Conservation (phyloP, 2,797 vertebrate species). For the Sebastolobus altivelis region DNA sequence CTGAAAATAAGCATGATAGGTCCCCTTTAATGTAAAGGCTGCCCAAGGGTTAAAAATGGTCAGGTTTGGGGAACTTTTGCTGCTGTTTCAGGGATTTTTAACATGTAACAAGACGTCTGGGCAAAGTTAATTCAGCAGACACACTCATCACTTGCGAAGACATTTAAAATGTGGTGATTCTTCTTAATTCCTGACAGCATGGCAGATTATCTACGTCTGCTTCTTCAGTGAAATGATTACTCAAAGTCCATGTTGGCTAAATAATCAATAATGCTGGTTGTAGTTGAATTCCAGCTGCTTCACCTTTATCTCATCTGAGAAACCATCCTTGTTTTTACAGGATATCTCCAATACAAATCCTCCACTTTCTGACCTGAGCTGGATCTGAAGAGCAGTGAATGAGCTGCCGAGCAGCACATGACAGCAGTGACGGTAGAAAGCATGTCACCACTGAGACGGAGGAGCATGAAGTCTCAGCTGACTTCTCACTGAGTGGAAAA, state of each 20-base stretch:
- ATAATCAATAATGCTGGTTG: constrained; percentile 20
- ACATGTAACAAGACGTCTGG: neutral
- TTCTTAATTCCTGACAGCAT: neutral
- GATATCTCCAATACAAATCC: neutral
- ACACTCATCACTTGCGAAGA: neutral
- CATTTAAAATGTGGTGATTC: neutral
- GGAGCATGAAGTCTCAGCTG: constrained; percentile 68
- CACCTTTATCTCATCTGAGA: neutral
- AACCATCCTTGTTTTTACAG: neutral
- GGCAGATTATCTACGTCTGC: neutral
- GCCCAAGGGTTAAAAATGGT: neutral
- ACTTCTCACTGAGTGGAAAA: constrained; percentile 67
- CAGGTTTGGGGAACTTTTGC: neutral
- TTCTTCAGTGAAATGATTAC: neutral
- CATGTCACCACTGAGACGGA: neutral
- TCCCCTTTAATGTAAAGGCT: neutral
- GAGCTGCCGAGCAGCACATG: constrained; percentile 34
- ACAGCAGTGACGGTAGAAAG: constrained; percentile 21
- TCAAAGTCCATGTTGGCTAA: constrained; percentile 52
- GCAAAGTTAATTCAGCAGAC: constrained; percentile 11
- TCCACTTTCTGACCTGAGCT: neutral
- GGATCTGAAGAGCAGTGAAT: constrained; percentile 2
- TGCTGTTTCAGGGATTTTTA: neutral
- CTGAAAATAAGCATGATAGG: too few relatives aligned
- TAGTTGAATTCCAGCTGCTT: neutral